Conservation (phyloP, 2,797 vertebrate species). For the Typhlichthys subterraneus region DNA sequence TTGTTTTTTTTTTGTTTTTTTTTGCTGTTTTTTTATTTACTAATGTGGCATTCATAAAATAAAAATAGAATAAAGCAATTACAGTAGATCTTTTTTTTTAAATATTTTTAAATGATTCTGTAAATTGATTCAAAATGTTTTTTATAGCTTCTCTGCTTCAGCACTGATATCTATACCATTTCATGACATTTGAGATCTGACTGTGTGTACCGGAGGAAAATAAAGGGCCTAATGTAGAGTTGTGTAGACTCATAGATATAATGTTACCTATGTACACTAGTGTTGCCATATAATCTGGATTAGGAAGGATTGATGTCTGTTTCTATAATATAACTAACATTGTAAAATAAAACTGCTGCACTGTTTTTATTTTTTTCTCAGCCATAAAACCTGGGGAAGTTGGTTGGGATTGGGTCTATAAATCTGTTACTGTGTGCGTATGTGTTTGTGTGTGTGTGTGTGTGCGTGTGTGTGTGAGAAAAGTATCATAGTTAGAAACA, state of each 20-base stretch:
- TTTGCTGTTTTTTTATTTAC: conserved; percentile 61
- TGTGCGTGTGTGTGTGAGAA: conserved; percentile 62
- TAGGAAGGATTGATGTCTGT: conserved; percentile 53
- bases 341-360: conserved; percentile 68
- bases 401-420: conserved; percentile 51
- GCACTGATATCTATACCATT: conserved; percentile 61
- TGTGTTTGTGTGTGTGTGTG: background rate
- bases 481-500: conserved; percentile 51
- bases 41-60: conserved; percentile 56
- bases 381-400: conserved; percentile 54
- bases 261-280: conserved; percentile 56
- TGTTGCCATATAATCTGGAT: conserved; percentile 64
- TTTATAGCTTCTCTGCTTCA: conserved; percentile 90
- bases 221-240: conserved; percentile 43
- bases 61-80: conserved; percentile 54
- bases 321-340: conserved; percentile 61
- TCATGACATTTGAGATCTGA: conserved; percentile 40
- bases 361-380: conserved; percentile 62
- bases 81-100: conserved; percentile 79
- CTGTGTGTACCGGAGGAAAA: conserved; percentile 34
- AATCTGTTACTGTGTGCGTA: conserved; percentile 33
- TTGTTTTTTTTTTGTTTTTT: conserved; percentile 69
- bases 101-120: conserved; percentile 81
- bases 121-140: conserved; percentile 85
- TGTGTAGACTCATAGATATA: conserved; percentile 57